These are phyloP conservation scores for Sisyra nigra DNA, from an alignment of 2,888 invertebrate genomes.

Conservation along the genomic window DNA sequence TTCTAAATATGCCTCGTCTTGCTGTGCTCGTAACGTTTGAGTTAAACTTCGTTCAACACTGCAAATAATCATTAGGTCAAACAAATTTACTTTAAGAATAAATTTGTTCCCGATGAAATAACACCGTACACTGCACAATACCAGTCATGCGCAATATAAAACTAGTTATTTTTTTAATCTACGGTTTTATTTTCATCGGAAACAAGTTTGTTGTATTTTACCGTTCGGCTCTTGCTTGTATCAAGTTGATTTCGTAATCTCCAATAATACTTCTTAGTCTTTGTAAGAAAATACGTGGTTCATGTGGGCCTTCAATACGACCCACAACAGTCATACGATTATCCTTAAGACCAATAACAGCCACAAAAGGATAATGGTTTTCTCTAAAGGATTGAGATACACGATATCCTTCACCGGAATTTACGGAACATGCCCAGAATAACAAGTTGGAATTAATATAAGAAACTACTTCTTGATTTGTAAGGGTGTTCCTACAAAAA, in stretches of 20 bases:
- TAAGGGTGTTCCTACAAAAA: slow-evolving; percentile 66
- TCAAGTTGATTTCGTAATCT: slow-evolving; percentile 76
- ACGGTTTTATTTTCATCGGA: not conserved
- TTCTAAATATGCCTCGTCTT: slow-evolving; percentile 87
- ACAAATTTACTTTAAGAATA: no score
- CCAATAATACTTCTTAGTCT: slow-evolving; percentile 60
- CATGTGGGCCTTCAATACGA: slow-evolving; percentile 73
- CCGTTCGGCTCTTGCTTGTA: slow-evolving; percentile 76
- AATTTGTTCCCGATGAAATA: no score
- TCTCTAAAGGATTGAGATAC: slow-evolving; percentile 80
- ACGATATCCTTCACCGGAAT: slow-evolving; percentile 79
- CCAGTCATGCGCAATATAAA: not conserved
- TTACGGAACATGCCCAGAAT: slow-evolving; percentile 88
- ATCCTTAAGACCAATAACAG: slow-evolving; percentile 77
- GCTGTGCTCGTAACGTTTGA: slow-evolving; percentile 72
- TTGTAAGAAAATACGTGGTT: slow-evolving; percentile 49
- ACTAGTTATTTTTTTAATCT: not conserved
- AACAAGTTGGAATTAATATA: slow-evolving; percentile 73
- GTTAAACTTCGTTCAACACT: slow-evolving; percentile 70
- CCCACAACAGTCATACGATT: slow-evolving; percentile 88
- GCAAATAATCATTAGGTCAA: slow-evolving; percentile 8
- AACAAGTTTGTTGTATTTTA: slow-evolving; percentile 20
- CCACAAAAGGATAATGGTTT: slow-evolving; percentile 69
- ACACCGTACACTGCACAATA: no score
- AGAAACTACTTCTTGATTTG: slow-evolving; percentile 54